A percentile compares a stretch with the other conserved stretches of the same genome.
Evolutionary conservation across 2,797 vertebrate species (phyloP).

Genomic region (Neomorphus geoffroyi): DNA sequence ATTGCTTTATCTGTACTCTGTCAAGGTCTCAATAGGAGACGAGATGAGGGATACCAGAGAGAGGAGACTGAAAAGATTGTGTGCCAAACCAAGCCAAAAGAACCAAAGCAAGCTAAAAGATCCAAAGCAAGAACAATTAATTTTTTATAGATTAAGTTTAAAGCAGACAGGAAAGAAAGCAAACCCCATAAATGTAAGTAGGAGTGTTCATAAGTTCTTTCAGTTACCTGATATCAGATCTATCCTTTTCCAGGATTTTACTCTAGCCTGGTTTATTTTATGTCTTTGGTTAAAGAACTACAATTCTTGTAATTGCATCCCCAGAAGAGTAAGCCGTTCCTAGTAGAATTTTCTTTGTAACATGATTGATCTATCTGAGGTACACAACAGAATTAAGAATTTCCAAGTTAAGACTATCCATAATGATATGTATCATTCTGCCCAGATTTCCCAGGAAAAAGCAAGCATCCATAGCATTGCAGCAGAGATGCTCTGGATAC

Average conservation of each 20-base stretch:
- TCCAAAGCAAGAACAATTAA: background rate
- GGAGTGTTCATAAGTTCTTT: background rate
- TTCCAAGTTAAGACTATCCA: background rate
- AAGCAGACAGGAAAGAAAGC: background rate
- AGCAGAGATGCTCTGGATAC: background rate
- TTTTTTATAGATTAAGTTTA: background rate
- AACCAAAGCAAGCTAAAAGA: background rate
- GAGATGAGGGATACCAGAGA: background rate
- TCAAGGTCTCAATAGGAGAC: background rate
- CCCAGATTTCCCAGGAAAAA: background rate
- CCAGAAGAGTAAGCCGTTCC: background rate
- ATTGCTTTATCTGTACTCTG: background rate
- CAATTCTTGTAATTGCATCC: background rate
- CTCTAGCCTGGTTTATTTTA: background rate
- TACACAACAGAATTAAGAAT: background rate
- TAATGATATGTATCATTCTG: background rate
- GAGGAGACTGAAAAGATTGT: background rate
- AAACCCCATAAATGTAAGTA: background rate
- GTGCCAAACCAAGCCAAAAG: background rate
- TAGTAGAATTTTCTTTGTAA: background rate
- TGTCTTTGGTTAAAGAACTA: background rate
- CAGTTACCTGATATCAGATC: background rate
- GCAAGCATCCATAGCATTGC: background rate
- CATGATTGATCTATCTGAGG: background rate
- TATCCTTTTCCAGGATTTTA: background rate